phyloP scores from a whole-genome alignment of 2,113 vertebrate genomes.

The Rhegmatorhina hoffmannsi region DNA sequence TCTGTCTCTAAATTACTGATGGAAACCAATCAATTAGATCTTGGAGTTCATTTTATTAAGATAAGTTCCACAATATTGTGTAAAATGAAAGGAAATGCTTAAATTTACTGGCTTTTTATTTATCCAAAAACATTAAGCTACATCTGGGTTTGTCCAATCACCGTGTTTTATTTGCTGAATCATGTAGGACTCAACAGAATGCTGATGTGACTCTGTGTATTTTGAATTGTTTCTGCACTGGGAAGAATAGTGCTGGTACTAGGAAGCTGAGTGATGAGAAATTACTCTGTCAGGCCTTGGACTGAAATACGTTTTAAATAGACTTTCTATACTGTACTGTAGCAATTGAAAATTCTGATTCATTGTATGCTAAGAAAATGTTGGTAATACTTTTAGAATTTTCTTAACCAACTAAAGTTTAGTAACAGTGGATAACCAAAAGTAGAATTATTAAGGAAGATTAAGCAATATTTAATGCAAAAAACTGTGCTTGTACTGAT shows the following conservation, averaged over 20 bases:
- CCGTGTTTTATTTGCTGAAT: slow-evolving; percentile 46
- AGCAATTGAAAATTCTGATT: slow-evolving; percentile 36
- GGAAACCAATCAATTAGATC: slow-evolving; percentile 32
- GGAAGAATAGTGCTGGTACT: not conserved
- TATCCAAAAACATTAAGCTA: slow-evolving; percentile 17
- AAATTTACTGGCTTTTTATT: slow-evolving; percentile 17
- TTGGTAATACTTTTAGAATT: slow-evolving; percentile 15
- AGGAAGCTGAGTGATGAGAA: slow-evolving; percentile 41
- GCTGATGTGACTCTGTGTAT: not conserved
- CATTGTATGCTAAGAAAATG: slow-evolving; percentile 11
- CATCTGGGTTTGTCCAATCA: not conserved
- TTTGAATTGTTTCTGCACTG: slow-evolving; percentile 47
- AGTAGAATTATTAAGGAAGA: not conserved
- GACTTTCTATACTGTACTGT: not conserved
- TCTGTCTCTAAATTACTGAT: not conserved
- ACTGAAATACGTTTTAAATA: slow-evolving; percentile 51
- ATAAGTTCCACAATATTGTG: slow-evolving; percentile 6
- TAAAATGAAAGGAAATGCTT: slow-evolving; percentile 19
- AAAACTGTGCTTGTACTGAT: not conserved
- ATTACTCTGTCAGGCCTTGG: slow-evolving; percentile 34
- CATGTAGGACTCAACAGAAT: not conserved
- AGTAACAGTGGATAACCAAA: not conserved
- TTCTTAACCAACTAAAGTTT: not conserved
- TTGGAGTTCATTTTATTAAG: not conserved
- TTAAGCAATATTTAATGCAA: not conserved